Conservation (phyloP, 2,888 invertebrate species). For the Noctua comes region DNA sequence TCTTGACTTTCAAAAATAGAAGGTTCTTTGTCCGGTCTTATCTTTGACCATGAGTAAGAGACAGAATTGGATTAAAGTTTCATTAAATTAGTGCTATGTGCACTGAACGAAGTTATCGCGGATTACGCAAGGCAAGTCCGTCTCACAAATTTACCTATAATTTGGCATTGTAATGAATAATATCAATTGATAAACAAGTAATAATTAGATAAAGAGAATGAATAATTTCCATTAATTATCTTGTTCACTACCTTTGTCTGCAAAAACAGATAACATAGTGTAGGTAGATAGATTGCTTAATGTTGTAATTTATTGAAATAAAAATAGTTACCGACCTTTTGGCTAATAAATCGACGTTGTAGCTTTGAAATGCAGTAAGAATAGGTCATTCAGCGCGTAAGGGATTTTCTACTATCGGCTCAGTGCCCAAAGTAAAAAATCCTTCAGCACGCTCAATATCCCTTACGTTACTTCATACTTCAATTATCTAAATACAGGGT, state of each 20-base stretch:
- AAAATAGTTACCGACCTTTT: not conserved
- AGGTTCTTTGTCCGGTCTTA: slow-evolving; percentile 1
- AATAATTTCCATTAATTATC: slow-evolving; percentile 35
- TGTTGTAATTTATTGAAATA: slow-evolving; percentile 19
- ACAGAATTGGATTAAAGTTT: slow-evolving; percentile 7
- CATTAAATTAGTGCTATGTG: slow-evolving; percentile 18
- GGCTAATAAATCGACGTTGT: not conserved
- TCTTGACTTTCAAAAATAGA: not conserved
- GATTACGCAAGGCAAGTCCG: slow-evolving; percentile 25
- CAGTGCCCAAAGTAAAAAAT: not conserved
- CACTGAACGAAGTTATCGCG: not conserved
- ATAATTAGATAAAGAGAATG: slow-evolving; percentile 25
- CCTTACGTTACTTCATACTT: not conserved
- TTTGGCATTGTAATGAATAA: slow-evolving; percentile 10
- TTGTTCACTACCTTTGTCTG: slow-evolving; percentile 19
- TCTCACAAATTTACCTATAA: slow-evolving; percentile 13
- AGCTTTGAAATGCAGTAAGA: not conserved
- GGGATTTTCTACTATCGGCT: too few relatives aligned
- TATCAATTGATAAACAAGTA: slow-evolving; percentile 42
- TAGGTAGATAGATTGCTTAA: not conserved
- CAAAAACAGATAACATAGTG: not conserved
- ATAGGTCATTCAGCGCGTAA: not conserved
- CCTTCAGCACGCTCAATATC: not conserved
- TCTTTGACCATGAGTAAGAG: slow-evolving; percentile 17
- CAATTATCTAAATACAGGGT: not conserved